Base-by-base conservation (phyloP, 2,888 invertebrate species). In the Andrena camellia region DNA sequence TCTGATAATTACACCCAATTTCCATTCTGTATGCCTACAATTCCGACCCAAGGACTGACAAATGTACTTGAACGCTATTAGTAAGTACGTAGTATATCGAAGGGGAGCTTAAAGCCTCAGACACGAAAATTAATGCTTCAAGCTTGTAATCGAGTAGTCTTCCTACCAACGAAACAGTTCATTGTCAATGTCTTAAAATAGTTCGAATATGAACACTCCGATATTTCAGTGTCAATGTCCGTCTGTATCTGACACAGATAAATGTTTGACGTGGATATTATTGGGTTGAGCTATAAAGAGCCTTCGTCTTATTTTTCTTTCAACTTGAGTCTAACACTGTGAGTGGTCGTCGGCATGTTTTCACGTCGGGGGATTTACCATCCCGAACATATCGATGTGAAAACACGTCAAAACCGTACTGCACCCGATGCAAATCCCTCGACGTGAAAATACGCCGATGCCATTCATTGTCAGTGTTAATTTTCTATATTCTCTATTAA, bases 131-230 rank as follows among this genome's bases (percentile, higher is more conserved):
- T 10, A 63, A 35, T 54, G 26, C 50, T 79, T 71, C 59, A 26
- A 57, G 42, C 62, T 48, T 74, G 50, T 78, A 63, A 60, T 48
- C 35, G 69, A 66, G 59, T 82, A 87, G 80, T 84, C 82, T 88
- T 88, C 83, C 88, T 79, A 57, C 63, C 75, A 73, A 54, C 48
- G 35, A 54, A 57, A 31, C 57, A 26, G 73, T 83, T 86, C 62
- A 76, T 76, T 69, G 71, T 66, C 57, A 71, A 73, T 17, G 54
- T 78, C 63, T 76, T 66, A 29, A 63, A 63, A 62, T 64, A 68
- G 8, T n/a, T 54, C 8, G 20, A 54, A 10, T 54, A 20, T 54
- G 20, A 54, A 86, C 76, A 78, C 42, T 29, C 75, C 84, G 31
- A 48, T 67, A 81, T 73, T 71, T 63, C 52, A 87, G 64, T 76